A percentile compares a stretch with the other conserved stretches of the same genome.
Conservation (phyloP, 2,888 invertebrate genomes). For the Spialia ferax region DNA sequence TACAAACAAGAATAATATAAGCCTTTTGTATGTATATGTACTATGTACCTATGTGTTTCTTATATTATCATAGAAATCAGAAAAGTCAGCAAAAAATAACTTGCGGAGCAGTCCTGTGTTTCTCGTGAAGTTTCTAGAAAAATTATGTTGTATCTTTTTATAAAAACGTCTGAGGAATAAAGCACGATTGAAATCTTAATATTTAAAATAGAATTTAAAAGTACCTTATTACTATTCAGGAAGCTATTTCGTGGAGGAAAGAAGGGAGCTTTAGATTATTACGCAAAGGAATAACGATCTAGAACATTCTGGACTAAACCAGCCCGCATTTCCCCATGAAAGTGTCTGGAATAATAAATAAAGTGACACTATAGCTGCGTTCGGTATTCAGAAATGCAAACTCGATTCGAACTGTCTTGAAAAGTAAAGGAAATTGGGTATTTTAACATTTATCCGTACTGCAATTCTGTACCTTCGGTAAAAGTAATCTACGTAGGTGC, state of each 20-base stretch:
- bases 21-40: background rate
- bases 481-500: no score
- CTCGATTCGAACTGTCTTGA: constrained; percentile 5
- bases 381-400: constrained; percentile 9
- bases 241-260: background rate
- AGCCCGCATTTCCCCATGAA: constrained; percentile 5
- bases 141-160: no score
- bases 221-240: constrained; percentile 1
- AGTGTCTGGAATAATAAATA: constrained; percentile 9
- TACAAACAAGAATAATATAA: background rate
- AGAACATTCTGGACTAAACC: constrained; percentile 6
- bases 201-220: background rate
- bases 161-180: background rate
- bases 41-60: no score
- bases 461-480: no score
- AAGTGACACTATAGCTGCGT: constrained; percentile 6
- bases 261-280: background rate
- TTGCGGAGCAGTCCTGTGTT: no score
- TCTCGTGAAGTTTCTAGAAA: no score
- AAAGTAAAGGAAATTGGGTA: background rate
- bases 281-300: constrained; percentile 7
- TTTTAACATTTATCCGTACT: background rate
- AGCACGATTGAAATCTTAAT: background rate
- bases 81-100: no score
- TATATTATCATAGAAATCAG: no score